These are phyloP conservation scores for Philotrypesis tridentata DNA, from an alignment of 1,140 invertebrate species.

Conservation along the genomic window DNA sequence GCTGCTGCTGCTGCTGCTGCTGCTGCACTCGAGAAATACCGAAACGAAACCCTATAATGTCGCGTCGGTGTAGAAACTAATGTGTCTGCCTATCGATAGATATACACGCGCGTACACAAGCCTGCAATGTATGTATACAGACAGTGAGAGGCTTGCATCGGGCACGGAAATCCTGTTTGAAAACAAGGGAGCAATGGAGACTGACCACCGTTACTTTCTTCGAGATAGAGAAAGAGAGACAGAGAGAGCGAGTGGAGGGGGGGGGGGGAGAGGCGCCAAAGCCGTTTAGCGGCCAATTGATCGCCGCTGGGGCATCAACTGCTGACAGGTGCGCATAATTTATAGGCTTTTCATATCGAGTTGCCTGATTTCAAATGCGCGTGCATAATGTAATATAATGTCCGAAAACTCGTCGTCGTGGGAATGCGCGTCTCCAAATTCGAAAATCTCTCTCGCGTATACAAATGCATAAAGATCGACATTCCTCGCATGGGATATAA, in stretches of 20 bases:
- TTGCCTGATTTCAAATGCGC: too few relatives aligned
- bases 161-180: constrained; percentile 39
- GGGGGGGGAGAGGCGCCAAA: not conserved
- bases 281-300: constrained; percentile 17
- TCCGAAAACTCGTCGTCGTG: not conserved
- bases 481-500: constrained; percentile 33
- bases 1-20: not conserved
- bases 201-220: constrained; percentile 25
- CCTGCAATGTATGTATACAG: not conserved
- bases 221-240: too few relatives aligned
- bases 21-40: constrained; percentile 7
- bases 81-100: not conserved
- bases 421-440: constrained; percentile 4
- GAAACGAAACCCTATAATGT: constrained; percentile 43
- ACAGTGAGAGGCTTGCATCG: not conserved
- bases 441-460: not conserved
- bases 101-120: not conserved
- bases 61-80: not conserved
- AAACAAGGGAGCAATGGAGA: constrained; percentile 33
- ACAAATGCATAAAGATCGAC: too few relatives aligned
- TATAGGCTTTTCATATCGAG: not conserved
- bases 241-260: not conserved
- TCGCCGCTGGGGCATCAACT: not conserved
- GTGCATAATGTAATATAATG: not conserved
- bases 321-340: not conserved